Base-by-base conservation (phyloP, 2,113 vertebrate species). In the Takifugu flavidus region DNA sequence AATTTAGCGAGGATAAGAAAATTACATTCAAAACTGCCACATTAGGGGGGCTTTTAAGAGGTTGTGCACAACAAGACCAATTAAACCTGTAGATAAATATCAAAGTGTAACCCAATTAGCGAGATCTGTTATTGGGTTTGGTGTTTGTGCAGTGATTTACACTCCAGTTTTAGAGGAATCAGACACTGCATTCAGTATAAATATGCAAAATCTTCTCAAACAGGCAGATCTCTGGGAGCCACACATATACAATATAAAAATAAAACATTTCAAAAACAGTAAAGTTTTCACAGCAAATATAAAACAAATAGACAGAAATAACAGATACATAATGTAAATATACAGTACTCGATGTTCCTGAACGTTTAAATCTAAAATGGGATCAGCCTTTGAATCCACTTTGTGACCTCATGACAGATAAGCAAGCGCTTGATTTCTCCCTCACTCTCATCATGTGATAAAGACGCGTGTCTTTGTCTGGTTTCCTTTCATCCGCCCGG, bases 11-110 rank as follows among this genome's bases (percentile, higher is more conserved):
- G 65, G 45, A 64, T 20, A 27, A 55, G 49, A 6, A 39, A 39
- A 39, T 11, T 10, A 10, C 34, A 39, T 39, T 39, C 34, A 74
- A 58, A 39, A 44, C 52, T 53, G 63, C 59, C 53, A 66, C 11
- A 67, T 69, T 69, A 61, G 7, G 2, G 20, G 43, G n/a, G 25
- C 6, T 58, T 25, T 51, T 53, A 26, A 44, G 15, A 26, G 12
- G 64, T 69, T 34, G 53, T 52, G 14, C 44, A 25, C 15, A 25
- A 54, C 45, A 56, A 34, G 29, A 54, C 15, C 57, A 34, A 44
- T 25, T 54, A 47, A 46, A 25, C 8, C 15, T 39, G 11, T 10
- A 39, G 34, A 10, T 39, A 39, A 3, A 6, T 39, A 10, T 39
- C 11, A 6, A 34, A 34, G 6, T 34, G 31, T 34, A 34, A 7